Evolutionary conservation across 1,140 invertebrate species (phyloP).

Genomic region (Listronotus oregonensis): DNA sequence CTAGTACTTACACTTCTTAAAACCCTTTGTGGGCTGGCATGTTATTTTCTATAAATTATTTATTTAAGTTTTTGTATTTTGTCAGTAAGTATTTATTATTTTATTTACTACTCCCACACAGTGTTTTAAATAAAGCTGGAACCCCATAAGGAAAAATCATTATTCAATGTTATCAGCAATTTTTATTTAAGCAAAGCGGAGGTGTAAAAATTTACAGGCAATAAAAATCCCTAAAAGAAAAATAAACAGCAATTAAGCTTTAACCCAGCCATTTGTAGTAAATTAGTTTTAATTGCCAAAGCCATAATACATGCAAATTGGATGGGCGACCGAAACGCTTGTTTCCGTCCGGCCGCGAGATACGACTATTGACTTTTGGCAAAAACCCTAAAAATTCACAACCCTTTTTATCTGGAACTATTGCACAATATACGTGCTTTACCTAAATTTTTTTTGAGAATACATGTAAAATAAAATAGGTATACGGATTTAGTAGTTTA

Average conservation of each 20-base stretch:
- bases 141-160: no score
- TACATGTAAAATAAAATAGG: conserved; percentile 14
- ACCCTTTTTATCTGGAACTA: conserved; percentile 6
- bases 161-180: no score
- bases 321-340: conserved; percentile 9
- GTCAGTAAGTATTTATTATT: no score
- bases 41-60: no score
- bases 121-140: no score
- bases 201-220: conserved; percentile 5
- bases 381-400: conserved; percentile 7
- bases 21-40: no score
- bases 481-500: no score
- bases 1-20: no score
- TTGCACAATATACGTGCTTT: conserved; percentile 7
- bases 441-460: conserved; percentile 12
- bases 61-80: no score
- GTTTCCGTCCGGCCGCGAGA: conserved; percentile 10
- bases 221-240: neutral
- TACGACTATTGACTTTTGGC: conserved; percentile 22
- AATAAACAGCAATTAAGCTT: neutral
- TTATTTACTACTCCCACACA: no score
- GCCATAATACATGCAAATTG: conserved; percentile 31
- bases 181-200: no score
- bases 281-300: conserved; percentile 27
- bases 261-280: conserved; percentile 10